These are phyloP conservation scores for Forbesichthys papilliferus DNA, from an alignment of 2,113 vertebrate genomes.

Conservation along the genomic window DNA sequence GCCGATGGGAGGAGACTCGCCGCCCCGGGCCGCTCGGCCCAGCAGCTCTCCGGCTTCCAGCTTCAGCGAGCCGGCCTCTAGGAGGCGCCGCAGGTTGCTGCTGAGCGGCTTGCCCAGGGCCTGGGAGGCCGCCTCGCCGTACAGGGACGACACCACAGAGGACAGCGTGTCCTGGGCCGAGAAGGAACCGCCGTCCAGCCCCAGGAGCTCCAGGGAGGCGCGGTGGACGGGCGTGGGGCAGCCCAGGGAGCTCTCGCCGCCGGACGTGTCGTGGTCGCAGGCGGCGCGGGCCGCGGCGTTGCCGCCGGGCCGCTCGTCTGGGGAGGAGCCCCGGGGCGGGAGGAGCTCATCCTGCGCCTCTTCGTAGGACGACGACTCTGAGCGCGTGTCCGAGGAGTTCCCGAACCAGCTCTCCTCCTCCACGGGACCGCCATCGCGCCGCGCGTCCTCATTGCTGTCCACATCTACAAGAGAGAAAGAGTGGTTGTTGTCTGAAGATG, in stretches of 20 bases:
- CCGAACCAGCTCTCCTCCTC: conserved; percentile 96
- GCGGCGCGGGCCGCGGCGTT: conserved; percentile 48
- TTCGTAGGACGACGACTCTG: conserved; percentile 94
- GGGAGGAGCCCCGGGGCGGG: conserved; percentile 76
- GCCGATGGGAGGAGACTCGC: conserved; percentile 81
- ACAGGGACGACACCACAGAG: conserved; percentile 86
- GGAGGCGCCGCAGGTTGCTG: conserved; percentile 91
- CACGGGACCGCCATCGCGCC: conserved; percentile 83
- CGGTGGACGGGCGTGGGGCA: conserved; percentile 90
- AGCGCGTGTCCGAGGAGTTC: conserved; percentile 93
- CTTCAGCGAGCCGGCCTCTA: conserved; percentile 93
- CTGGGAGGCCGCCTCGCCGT: conserved; percentile 86
- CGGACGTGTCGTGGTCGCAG: conserved; percentile 84
- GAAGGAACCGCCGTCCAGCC: conserved; percentile 81
- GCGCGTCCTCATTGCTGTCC: conserved; percentile 89
- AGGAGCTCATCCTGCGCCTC: conserved; percentile 91
- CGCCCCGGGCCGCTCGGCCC: conserved; percentile 76
- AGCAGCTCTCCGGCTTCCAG: conserved; percentile 79
- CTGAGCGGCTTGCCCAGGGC: conserved; percentile 90
- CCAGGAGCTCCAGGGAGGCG: conserved; percentile 85
- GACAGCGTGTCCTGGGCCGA: conserved; percentile 88
- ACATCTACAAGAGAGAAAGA: conserved; percentile 80
- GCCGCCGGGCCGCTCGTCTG: conserved; percentile 78
- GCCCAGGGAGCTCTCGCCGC: conserved; percentile 89
- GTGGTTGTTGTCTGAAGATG: neutral